Percentiles rank a stretch among this genome's conserved stretches.
phyloP scores from a whole-genome alignment of 1,140 invertebrate genomes.

The Lasaia peninsularis region DNA sequence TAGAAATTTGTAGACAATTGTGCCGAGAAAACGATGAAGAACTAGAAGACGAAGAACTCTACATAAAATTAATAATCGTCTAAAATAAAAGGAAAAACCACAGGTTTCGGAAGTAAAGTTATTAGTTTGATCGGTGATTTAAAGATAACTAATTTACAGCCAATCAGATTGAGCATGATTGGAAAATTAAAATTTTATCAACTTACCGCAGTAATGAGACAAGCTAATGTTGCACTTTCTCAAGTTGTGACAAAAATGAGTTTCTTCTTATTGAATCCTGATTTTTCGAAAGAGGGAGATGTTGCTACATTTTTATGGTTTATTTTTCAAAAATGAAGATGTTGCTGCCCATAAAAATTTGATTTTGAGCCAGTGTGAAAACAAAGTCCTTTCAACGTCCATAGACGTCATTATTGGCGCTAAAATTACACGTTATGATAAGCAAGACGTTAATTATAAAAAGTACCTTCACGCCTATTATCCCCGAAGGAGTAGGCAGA shows the following conservation, averaged over 20 bases:
- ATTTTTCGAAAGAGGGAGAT: conserved; percentile 23
- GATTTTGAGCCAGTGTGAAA: conserved; percentile 19
- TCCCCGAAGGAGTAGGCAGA: too few relatives aligned
- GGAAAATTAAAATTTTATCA: conserved; percentile 27
- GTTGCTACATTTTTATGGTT: conserved; percentile 15
- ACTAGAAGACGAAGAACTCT: conserved; percentile 30
- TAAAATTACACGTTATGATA: conserved; percentile 21
- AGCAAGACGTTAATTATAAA: too few relatives aligned
- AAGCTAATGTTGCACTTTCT: conserved; percentile 23
- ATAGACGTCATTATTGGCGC: conserved; percentile 20
- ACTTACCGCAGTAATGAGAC: conserved; percentile 22
- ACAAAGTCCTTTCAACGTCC: conserved; percentile 20
- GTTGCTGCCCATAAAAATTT: conserved; percentile 21
- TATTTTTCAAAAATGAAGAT: conserved; percentile 20
- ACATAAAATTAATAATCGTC: conserved; percentile 26
- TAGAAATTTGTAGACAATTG: conserved; percentile 27
- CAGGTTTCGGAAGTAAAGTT: conserved; percentile 24
- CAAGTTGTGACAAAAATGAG: conserved; percentile 25
- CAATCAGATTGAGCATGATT: conserved; percentile 15
- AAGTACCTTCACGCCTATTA: too few relatives aligned
- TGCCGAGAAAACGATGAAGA: conserved; percentile 23
- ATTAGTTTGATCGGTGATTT: conserved; percentile 32
- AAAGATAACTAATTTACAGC: conserved; percentile 23
- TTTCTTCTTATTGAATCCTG: conserved; percentile 19
- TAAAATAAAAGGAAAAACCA: conserved; percentile 23